Evolutionary conservation across 2,797 vertebrate genomes (phyloP), one percentile per base, ranked within the genome.

Genomic region (Knipowitschia caucasica): DNA sequence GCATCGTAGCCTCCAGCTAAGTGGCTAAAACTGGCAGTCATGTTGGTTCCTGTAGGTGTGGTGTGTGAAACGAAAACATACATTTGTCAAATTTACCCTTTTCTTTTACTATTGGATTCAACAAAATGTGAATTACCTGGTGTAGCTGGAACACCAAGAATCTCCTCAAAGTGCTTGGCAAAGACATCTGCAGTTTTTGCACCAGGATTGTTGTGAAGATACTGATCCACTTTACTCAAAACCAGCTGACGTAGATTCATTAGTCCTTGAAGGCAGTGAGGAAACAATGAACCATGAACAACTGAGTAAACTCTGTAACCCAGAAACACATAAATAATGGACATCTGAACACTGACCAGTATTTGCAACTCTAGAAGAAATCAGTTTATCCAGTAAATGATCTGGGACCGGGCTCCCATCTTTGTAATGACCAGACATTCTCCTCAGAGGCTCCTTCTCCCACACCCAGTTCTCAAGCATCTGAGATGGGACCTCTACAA

Each of bases 401-500:
- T 95, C 93, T 33, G 88, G 89, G 73, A 98, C 88, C 0, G 83
- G 85, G 17, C 72, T 92, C 40, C 91, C 88, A 8, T 96, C 91
- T 75, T 83, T 92, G 81, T 95, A 98, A 84, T 98, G 95, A 46
- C 84, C 76, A 8, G 96, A 98, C 89, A 99, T 89, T 69, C 91
- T 91, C 56, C 84, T 91, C 12, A 99, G 87, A 3, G 94, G 89
- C 69, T 95, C 93, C 61, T 91, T 90, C 73, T 98, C 94, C 95
- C 95, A 99, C 5, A 95, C 94, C 95, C 96, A 98, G 75, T 98
- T 99, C 79, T 99, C 95, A 59, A 98, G 91, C 93, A 96, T 92
- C 84, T 99, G 95, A 27, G 95, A 99, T 0, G 96, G 94, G 12
- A 95, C 94, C 67, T 99, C 96, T 71, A 98, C 94, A 53, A 98